These are phyloP conservation scores for Apostichopus californicus DNA, from an alignment of 35 echinoderm and acorn worm species.

Conservation along the genomic window DNA sequence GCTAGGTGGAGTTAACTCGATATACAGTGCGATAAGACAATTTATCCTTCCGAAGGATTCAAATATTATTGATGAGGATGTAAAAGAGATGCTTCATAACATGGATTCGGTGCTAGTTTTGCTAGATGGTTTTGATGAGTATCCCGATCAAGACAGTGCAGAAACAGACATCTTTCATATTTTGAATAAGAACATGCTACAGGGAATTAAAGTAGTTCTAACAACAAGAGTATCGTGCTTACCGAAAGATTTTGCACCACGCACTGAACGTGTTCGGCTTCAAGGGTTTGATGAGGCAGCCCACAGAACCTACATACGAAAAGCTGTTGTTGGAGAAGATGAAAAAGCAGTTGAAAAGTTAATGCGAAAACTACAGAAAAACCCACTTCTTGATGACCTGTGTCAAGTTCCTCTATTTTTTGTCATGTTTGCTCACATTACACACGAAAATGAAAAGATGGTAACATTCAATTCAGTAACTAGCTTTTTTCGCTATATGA, in stretches of 20 bases:
- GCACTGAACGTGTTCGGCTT: not conserved
- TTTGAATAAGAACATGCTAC: not conserved
- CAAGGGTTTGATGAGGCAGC: slow-evolving; percentile 25
- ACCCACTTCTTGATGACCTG: slow-evolving; percentile 8
- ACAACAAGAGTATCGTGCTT: not conserved
- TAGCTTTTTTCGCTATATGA: not conserved
- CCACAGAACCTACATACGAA: not conserved
- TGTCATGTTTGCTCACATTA: not conserved
- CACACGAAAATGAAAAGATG: not conserved
- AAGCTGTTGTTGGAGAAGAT: slow-evolving; percentile 14
- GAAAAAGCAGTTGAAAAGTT: not conserved
- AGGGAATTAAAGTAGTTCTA: not conserved
- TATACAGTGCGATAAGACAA: too few relatives aligned
- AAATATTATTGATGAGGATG: not conserved
- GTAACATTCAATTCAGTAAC: not conserved
- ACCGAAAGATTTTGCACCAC: not conserved
- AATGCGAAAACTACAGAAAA: not conserved
- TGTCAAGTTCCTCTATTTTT: not conserved
- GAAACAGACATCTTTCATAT: not conserved
- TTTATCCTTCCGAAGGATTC: too few relatives aligned
- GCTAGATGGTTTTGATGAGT: too few relatives aligned
- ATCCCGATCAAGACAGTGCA: not conserved
- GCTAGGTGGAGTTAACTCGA: too few relatives aligned
- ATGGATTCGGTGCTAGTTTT: not conserved
- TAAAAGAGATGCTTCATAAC: not conserved